Conservation (phyloP, 2,113 vertebrate species). For the Setophaga coronata region DNA sequence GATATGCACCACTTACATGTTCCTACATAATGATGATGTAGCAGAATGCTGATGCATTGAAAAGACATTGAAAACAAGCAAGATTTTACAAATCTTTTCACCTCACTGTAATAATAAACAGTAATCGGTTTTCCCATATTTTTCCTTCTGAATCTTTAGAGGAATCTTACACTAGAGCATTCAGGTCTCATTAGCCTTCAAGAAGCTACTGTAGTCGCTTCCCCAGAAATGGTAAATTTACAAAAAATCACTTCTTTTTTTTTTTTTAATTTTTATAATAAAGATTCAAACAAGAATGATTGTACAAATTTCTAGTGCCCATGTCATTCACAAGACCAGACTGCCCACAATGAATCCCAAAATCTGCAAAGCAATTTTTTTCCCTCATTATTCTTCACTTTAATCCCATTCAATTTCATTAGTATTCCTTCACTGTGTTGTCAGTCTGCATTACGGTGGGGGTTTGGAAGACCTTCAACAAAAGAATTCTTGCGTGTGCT, state of each 20-base stretch:
- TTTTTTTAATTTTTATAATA: background rate
- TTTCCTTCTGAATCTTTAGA: background rate
- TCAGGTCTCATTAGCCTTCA: background rate
- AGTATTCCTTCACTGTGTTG: conserved; percentile 29
- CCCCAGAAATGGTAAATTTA: background rate
- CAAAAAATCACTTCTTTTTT: background rate
- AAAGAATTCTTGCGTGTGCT: conserved; percentile 21
- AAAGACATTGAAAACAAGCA: background rate
- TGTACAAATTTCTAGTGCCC: background rate
- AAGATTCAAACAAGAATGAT: background rate
- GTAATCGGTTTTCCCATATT: background rate
- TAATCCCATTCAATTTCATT: background rate
- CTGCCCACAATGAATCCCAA: background rate
- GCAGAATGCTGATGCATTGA: background rate
- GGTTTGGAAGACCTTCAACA: conserved; percentile 33
- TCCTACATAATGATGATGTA: background rate
- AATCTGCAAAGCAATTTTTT: background rate
- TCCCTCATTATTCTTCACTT: background rate
- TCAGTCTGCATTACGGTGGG: conserved; percentile 7
- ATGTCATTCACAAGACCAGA: background rate
- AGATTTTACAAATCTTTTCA: background rate
- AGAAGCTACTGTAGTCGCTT: background rate
- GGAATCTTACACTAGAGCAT: background rate
- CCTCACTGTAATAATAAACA: background rate
- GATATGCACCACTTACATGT: background rate